Conservation (phyloP, 2,113 vertebrate species). For the Psittacara wagleri region DNA sequence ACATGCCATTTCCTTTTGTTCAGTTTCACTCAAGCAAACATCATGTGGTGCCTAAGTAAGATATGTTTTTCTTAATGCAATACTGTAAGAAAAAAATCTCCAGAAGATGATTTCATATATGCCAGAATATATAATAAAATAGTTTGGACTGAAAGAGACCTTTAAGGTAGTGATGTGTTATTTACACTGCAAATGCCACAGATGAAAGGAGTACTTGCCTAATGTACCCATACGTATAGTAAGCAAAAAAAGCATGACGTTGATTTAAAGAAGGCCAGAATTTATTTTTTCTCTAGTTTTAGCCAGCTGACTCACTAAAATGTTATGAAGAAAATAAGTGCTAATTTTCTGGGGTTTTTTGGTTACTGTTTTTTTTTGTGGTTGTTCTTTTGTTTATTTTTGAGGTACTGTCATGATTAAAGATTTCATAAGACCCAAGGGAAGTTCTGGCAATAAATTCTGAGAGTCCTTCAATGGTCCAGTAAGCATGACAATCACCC, state of each 20-base stretch:
- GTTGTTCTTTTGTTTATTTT: not conserved
- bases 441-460: conserved; percentile 14
- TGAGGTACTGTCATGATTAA: not conserved
- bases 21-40: not conserved
- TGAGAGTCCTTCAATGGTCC: not conserved
- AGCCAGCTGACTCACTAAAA: not conserved
- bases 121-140: not conserved
- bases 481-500: not conserved
- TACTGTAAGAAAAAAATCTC: not conserved
- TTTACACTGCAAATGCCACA: not conserved
- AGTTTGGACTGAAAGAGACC: not conserved
- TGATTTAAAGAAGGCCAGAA: not conserved
- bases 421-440: not conserved
- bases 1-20: not conserved
- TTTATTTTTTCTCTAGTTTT: not conserved
- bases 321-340: not conserved
- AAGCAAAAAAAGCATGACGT: not conserved
- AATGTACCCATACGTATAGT: not conserved
- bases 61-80: not conserved
- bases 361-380: not conserved
- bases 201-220: not conserved
- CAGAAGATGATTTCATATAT: not conserved
- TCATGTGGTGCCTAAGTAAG: not conserved
- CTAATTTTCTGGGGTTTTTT: not conserved
- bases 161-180: not conserved